phyloP scores from a whole-genome alignment of 2,797 vertebrate species.

The Pristis pectinata region DNA sequence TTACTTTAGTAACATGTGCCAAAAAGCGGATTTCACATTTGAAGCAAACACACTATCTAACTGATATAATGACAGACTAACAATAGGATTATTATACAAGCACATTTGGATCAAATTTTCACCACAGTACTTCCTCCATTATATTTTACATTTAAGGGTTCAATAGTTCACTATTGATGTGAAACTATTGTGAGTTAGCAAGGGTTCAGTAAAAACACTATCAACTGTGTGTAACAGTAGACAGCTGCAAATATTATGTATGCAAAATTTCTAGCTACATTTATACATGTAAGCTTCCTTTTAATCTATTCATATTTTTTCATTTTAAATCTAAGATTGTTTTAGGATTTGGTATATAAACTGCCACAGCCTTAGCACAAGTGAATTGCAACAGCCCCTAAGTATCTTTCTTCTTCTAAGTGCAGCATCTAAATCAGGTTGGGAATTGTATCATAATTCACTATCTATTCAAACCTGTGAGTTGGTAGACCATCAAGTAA shows the following conservation, averaged over 20 bases:
- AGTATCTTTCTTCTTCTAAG: neutral
- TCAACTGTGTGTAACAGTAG: neutral
- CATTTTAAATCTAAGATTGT: neutral
- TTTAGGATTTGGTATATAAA: neutral
- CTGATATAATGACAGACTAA: neutral
- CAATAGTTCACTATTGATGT: constrained; percentile 23
- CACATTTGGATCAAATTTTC: neutral
- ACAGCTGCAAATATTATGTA: constrained; percentile 22
- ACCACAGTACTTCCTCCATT: constrained; percentile 6
- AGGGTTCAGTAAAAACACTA: constrained; percentile 8
- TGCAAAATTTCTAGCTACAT: neutral
- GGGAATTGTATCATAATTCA: neutral
- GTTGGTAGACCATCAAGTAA: constrained; percentile 35
- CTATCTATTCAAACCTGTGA: constrained; percentile 17
- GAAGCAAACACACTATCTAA: neutral
- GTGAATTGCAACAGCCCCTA: constrained; percentile 9
- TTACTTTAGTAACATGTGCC: neutral
- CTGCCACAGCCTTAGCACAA: neutral
- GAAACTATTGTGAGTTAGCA: constrained; percentile 9
- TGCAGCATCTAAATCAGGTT: constrained; percentile 9
- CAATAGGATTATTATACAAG: neutral
- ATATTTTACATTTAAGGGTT: constrained; percentile 21
- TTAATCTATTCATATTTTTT: neutral
- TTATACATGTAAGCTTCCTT: neutral
- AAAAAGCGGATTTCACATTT: constrained; percentile 8